phyloP scores from a whole-genome alignment of 92 coral and sea anemone genomes.

The Anthopleura xanthogrammica region DNA sequence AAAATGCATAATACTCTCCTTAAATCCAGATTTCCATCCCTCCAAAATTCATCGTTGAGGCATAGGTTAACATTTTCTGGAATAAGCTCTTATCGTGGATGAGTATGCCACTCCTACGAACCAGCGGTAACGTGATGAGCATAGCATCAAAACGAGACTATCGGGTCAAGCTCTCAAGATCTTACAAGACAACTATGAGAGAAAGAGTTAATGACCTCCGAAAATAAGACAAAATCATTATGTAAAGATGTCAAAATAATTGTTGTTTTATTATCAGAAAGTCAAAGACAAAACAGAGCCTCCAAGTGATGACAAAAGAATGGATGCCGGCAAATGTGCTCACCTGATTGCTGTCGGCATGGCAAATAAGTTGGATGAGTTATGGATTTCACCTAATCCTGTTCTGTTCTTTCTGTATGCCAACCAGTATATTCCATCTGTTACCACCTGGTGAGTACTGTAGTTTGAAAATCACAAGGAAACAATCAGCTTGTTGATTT shows the following conservation, averaged over 20 bases:
- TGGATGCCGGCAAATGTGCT: slow-evolving; percentile 78
- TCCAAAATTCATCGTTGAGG: too few relatives aligned
- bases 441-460: slow-evolving; percentile 63
- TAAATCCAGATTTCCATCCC: too few relatives aligned
- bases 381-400: slow-evolving; percentile 87
- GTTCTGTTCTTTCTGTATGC: slow-evolving; percentile 63
- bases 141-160: too few relatives aligned
- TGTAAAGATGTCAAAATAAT: background rate
- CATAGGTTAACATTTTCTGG: too few relatives aligned
- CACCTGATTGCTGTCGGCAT: slow-evolving; percentile 66
- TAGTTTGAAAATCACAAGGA: background rate
- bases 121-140: too few relatives aligned
- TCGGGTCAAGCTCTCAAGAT: too few relatives aligned
- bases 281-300: slow-evolving; percentile 35
- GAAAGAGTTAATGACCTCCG: too few relatives aligned
- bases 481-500: background rate
- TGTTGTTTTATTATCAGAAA: background rate
- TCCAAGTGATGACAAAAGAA: slow-evolving; percentile 47
- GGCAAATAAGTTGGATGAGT: slow-evolving; percentile 81
- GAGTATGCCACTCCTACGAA: too few relatives aligned
- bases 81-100: too few relatives aligned
- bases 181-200: too few relatives aligned
- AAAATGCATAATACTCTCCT: too few relatives aligned
- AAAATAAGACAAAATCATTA: too few relatives aligned
- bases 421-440: slow-evolving; percentile 71